Conservation (phyloP, 2,797 vertebrate genomes). For the Aselliscus stoliczkanus region DNA sequence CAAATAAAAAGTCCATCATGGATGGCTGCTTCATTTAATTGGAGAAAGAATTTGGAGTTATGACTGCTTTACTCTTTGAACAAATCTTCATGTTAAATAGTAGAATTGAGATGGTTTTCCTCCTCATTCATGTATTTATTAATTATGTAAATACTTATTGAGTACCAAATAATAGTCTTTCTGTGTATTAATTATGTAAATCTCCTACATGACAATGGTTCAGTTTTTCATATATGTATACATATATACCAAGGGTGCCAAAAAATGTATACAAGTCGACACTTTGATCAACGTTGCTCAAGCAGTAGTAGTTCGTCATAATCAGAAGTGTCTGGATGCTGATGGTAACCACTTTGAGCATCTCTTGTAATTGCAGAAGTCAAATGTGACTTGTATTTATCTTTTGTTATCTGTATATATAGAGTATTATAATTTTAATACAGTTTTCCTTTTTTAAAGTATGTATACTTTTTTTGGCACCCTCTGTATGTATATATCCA, state of each 20-base stretch:
- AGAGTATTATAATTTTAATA: too few species aligned
- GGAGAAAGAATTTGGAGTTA: neutral
- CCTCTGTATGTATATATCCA: neutral
- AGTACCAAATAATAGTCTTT: neutral
- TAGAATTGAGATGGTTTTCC: neutral
- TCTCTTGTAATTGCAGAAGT: too few species aligned
- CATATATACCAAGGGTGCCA: too few species aligned
- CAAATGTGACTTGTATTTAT: too few species aligned
- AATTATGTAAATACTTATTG: neutral
- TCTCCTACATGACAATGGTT: neutral
- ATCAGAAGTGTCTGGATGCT: too few species aligned
- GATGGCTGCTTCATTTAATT: neutral
- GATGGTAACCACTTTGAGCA: too few species aligned
- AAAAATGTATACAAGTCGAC: too few species aligned
- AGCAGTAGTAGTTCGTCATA: too few species aligned
- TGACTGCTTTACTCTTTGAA: neutral
- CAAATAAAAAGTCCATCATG: neutral
- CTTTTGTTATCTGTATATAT: too few species aligned
- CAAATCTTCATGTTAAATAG: neutral
- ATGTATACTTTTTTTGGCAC: too few species aligned
- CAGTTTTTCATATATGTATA: neutral
- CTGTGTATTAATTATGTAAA: neutral
- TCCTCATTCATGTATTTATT: neutral
- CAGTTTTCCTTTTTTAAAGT: too few species aligned
- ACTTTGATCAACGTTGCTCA: too few species aligned